Conservation (phyloP, 2,113 vertebrate species). For the Hemichromis elongatus region DNA sequence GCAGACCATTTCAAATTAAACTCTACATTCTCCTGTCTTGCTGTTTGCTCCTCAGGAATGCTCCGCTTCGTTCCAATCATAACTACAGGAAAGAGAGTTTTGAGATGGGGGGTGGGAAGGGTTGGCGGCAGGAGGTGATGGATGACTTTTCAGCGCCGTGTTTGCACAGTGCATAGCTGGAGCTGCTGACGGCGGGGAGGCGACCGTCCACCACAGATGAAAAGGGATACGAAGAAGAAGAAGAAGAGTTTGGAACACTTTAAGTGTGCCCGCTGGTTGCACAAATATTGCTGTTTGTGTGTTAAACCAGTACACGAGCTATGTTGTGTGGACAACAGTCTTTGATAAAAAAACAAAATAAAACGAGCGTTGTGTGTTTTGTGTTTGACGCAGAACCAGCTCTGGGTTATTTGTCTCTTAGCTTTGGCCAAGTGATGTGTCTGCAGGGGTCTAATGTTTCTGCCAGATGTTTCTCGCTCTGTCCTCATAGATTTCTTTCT, state of each 20-base stretch:
- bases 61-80: slow-evolving; percentile 46
- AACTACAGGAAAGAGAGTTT: slow-evolving; percentile 40
- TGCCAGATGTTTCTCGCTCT: slow-evolving; percentile 43
- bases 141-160: slow-evolving; percentile 54
- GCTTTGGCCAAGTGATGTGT: slow-evolving; percentile 7
- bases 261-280: neutral
- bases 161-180: slow-evolving; percentile 57
- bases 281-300: neutral
- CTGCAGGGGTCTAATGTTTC: slow-evolving; percentile 39
- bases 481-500: neutral
- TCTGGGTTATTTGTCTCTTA: slow-evolving; percentile 35
- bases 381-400: slow-evolving; percentile 4
- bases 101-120: neutral
- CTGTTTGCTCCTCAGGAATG: slow-evolving; percentile 30
- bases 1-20: slow-evolving; percentile 26
- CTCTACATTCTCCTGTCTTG: neutral
- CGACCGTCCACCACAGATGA: neutral
- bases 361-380: neutral
- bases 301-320: neutral
- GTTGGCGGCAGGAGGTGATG: slow-evolving; percentile 34
- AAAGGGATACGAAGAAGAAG: slow-evolving; percentile 18
- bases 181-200: slow-evolving; percentile 26
- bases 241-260: neutral
- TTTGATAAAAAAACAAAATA: neutral
- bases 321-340: neutral